Base-by-base conservation (phyloP, 1,140 invertebrate genomes). In the Drosophila miranda region DNA sequence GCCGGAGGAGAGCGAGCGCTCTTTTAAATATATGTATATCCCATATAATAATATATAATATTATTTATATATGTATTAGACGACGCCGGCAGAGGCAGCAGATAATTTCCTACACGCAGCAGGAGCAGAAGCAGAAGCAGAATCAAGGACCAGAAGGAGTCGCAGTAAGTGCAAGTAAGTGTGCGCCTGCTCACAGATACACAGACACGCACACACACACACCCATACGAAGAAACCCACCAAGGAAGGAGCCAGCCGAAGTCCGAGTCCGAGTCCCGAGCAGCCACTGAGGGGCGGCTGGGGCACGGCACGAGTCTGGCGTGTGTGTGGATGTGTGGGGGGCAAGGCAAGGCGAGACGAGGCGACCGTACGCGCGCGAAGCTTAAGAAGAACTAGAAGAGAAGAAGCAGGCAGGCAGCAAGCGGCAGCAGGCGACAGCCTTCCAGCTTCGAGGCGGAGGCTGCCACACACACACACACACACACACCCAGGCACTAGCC, bases 301-400 rank as follows among this genome's bases (percentile, higher is more conserved):
- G 34, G 34, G 34, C 34, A 38, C 9, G 34, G 11, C 16, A 16
- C 16, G 34, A 4, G 11, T 13, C 16, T 16, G 19, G 19, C 2
- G 19, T 19, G 19, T 1, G 19, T 13, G 7, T 14, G 43, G 43
- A 16, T 16, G 16, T 30, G 19, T 19, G 19, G 51, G 28, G 23
- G 23, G 23, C 23, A 23, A 23, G 23, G 43, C 49, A 43, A 38
- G 64, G 62, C 66, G 66, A 64, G 62, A 62, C 59, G 76, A 57
- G 72, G 58, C 69, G 67, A 83, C 87, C 79, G 87, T 88, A 78
- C 87, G 78, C 77, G 73, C 77, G 84, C 70, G 83, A 84, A 83
- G 87, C 88, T 88, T 89, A 89, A 89, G 87, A 90, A 83, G 77
- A 76, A 89, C 87, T 89, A 89, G 87, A 89, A 89, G 87, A 86